Evolutionary conservation across 2,797 vertebrate genomes (phyloP).

Genomic region (Glyptemys insculpta): DNA sequence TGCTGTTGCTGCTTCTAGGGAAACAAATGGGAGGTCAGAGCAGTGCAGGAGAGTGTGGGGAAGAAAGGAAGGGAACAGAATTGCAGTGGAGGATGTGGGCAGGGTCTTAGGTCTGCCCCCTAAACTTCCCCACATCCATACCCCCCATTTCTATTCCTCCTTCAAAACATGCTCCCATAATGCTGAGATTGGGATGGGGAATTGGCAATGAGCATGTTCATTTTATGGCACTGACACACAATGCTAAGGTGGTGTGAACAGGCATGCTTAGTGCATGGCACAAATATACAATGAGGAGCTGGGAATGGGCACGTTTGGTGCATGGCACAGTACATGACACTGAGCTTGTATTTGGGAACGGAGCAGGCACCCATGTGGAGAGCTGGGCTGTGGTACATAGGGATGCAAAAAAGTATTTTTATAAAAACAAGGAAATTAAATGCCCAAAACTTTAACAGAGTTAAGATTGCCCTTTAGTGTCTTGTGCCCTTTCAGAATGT

Average conservation of each 20-base stretch:
- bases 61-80: background rate
- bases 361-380: background rate
- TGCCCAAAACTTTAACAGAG: background rate
- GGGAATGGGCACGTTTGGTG: background rate
- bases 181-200: background rate
- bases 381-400: background rate
- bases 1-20: background rate
- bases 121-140: background rate
- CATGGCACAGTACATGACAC: background rate
- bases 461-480: background rate
- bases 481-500: background rate
- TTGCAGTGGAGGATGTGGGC: background rate
- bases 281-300: background rate
- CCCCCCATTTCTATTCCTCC: background rate
- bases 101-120: background rate
- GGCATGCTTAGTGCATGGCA: background rate
- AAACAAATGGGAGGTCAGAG: background rate
- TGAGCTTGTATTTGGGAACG: background rate
- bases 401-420: no score
- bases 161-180: background rate
- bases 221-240: background rate
- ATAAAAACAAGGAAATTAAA: background rate
- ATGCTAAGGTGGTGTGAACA: background rate
- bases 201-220: background rate
- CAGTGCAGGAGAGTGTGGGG: background rate